Evolutionary conservation across 2,797 vertebrate species (phyloP), one percentile per base, ranked within the genome.

Genomic region (Brotula barbata): DNA sequence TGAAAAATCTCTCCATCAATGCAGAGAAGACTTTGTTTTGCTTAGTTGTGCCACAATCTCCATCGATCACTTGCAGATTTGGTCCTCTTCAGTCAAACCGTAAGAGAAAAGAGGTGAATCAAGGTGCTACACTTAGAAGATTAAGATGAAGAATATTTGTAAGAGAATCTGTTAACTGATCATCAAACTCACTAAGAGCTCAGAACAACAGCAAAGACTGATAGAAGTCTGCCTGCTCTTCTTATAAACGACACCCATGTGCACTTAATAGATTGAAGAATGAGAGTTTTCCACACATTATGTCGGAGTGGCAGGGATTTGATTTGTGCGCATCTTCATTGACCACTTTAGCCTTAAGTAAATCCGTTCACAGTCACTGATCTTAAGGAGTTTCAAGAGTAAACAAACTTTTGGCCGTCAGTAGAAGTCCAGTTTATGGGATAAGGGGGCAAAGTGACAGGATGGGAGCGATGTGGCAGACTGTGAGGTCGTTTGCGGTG

Each of bases 101-200:
- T 53, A 80, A 68, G 71, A 82, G 75, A 73, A 82, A 75, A 73
- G 65, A 83, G 79, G 42, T 1, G 55, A 78, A 66, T 84, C 71
- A 78, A 88, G 75, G 72, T 79, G 76, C 78, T 76, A 58, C 68
- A 74, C 65, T 87, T 88, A 88, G 84, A 82, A 88, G 87, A 85
- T 86, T 90, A 89, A 72, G 73, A 61, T 56, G 77, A n/a, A n/a
- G n/a, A 84, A 84, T 87, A 80, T 86, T 84, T 82, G 79, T 78
- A 75, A 84, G 75, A 77, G 64, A 64, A 82, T 74, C 80, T 77
- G 77, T 70, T 85, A 68, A 78, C 68, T 77, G 87, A 74, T 81
- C 85, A 82, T 72, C 68, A 82, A 71, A 85, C 65, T 72, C 66
- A 77, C 75, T 68, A 48, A 73, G 71, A 75, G 68, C 78, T 76